These are phyloP conservation scores for Cephus pygmeus DNA, from an alignment of 2,888 invertebrate genomes.

Conservation along the genomic window DNA sequence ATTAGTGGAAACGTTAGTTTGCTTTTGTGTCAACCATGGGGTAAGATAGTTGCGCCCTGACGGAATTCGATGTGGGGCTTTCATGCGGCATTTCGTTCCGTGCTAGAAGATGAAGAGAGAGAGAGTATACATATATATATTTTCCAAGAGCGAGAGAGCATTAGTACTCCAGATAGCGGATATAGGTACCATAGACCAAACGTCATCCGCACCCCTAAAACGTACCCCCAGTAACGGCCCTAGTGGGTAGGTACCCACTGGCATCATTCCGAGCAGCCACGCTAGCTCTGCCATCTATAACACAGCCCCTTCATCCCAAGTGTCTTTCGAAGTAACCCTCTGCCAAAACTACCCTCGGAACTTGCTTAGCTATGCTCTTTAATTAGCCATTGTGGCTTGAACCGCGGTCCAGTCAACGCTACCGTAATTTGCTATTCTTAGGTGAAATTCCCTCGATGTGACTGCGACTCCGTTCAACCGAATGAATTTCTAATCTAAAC, in stretches of 20 bases:
- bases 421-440: conserved; percentile 42
- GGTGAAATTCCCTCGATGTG: conserved; percentile 31
- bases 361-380: conserved; percentile 43
- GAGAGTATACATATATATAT: neutral
- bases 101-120: neutral
- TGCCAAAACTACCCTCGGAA: conserved; percentile 17
- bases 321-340: conserved; percentile 23
- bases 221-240: neutral
- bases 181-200: neutral
- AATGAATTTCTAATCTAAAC: conserved; percentile 24
- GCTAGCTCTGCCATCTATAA: neutral
- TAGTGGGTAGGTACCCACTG: neutral
- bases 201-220: too few species aligned
- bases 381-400: conserved; percentile 45
- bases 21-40: conserved; percentile 42
- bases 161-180: neutral
- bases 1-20: conserved; percentile 51
- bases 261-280: neutral
- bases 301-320: conserved; percentile 18
- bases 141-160: too few species aligned
- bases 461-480: conserved; percentile 2
- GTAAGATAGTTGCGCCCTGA: conserved; percentile 10
- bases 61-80: conserved; percentile 11
- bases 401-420: conserved; percentile 34
- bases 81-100: conserved; percentile 17